Conservation (phyloP, 2,888 invertebrate species). For the Acanthopleura granulata region DNA sequence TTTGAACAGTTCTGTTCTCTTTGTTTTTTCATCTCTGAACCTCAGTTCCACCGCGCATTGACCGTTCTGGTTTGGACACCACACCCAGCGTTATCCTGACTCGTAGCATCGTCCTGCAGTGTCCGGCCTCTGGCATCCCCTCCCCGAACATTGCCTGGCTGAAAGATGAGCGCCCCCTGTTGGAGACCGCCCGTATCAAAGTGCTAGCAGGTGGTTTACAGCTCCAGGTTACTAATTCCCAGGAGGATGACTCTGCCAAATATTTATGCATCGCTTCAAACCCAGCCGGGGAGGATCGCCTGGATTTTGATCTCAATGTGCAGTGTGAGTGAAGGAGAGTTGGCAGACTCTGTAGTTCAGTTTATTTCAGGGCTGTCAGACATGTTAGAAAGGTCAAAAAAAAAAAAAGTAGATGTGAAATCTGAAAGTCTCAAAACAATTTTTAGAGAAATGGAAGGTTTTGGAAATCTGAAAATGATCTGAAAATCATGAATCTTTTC, state of each 20-base stretch:
- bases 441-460: no score
- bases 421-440: no score
- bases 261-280: conserved; percentile 68
- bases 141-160: conserved; percentile 69
- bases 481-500: no score
- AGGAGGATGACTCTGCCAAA: conserved; percentile 35
- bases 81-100: conserved; percentile 61
- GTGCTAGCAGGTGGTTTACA: conserved; percentile 42
- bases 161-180: conserved; percentile 47
- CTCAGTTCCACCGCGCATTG: conserved; percentile 68
- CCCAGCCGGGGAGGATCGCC: conserved; percentile 62
- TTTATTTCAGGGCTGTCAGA: no score
- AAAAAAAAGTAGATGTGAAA: no score
- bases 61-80: conserved; percentile 53
- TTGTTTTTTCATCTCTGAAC: not conserved
- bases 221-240: conserved; percentile 40
- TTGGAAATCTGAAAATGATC: no score
- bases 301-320: conserved; percentile 29
- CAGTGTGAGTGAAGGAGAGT: conserved; percentile 27
- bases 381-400: no score
- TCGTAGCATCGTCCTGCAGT: conserved; percentile 65
- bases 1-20: not conserved
- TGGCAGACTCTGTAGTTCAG: no score
- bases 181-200: conserved; percentile 27
- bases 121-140: conserved; percentile 69